Base-by-base conservation (phyloP, 2,113 vertebrate genomes). In the Etia nguti region DNA sequence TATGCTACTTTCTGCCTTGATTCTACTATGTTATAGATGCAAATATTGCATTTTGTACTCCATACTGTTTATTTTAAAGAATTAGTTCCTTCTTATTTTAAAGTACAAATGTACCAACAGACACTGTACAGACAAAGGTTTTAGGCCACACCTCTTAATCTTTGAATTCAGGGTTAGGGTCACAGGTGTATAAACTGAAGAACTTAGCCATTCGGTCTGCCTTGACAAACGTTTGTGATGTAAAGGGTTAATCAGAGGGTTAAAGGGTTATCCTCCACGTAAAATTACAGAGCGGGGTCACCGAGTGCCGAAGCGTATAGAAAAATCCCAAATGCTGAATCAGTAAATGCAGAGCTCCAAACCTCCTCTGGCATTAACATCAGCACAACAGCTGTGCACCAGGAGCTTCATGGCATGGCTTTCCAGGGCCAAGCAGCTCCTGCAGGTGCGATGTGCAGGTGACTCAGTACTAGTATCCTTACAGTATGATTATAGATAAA, bases 41-140 rank as follows among this genome's bases (percentile, higher is more conserved):
- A 38, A 65, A 65, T 0, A 0, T 5, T 65, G 60, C 0, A 0
- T 3, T 38, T 65, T n/a, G 60, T 12, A 65, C 6, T 38, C 60
- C 60, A 65, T 20, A 38, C 60, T n/a, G 60, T 38, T 38, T 65
- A 65, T 38, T 65, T 65, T 65, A 38, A 65, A 65, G 20, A 4
- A n/a, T 38, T 38, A 38, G 36, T 38, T 65, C 0, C 34, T 7
- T 65, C 34, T 65, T 65, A 65, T 65, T 62, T 62, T 65, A 12
- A 13, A 13, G 41, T 43, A 43, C 12, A 43, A 43, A 43, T 43
- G 4, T 12, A 65, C 60, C 4, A 10, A n/a, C 18, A 62, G 16
- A 31, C 18, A 36, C 6, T 4, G 29, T 62, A 36, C 18, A 0
- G 29, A 62, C 59, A 29, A 29, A 16, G 0, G 24, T 59, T 29